Evolutionary conservation across 2,113 vertebrate genomes (phyloP).

Genomic region (Calyptomena viridis): DNA sequence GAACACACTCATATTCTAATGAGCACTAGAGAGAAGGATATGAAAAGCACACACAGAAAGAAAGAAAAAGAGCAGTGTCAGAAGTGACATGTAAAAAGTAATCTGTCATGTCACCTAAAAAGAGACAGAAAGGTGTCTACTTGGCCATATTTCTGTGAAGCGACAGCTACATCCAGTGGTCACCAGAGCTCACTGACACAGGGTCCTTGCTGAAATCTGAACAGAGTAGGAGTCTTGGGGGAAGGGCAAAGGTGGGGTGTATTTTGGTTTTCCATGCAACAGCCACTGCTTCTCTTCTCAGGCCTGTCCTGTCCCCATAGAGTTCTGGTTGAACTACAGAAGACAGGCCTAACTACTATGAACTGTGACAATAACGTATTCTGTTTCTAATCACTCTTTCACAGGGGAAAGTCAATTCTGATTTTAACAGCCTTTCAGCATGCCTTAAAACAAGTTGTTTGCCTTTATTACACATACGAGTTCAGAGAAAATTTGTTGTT

Average conservation of each 20-base stretch:
- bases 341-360: background rate
- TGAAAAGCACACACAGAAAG: background rate
- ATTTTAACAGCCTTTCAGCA: conserved; percentile 3
- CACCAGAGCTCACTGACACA: background rate
- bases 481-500: background rate
- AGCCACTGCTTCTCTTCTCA: background rate
- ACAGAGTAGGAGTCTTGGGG: background rate
- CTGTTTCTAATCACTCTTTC: background rate
- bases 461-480: background rate
- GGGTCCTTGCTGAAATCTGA: background rate
- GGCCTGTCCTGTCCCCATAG: background rate
- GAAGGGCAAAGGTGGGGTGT: background rate
- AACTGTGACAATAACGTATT: background rate
- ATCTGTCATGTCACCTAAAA: background rate
- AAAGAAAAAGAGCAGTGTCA: background rate
- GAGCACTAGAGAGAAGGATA: too few relatives aligned
- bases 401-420: background rate
- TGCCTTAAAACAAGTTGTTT: background rate
- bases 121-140: conserved; percentile 35
- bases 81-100: background rate
- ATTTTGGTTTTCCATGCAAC: background rate
- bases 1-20: background rate
- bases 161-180: conserved; percentile 65
- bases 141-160: background rate
- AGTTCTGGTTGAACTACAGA: background rate